Base-by-base conservation (phyloP, 2,113 vertebrate species). In the Crotalus tigris region DNA sequence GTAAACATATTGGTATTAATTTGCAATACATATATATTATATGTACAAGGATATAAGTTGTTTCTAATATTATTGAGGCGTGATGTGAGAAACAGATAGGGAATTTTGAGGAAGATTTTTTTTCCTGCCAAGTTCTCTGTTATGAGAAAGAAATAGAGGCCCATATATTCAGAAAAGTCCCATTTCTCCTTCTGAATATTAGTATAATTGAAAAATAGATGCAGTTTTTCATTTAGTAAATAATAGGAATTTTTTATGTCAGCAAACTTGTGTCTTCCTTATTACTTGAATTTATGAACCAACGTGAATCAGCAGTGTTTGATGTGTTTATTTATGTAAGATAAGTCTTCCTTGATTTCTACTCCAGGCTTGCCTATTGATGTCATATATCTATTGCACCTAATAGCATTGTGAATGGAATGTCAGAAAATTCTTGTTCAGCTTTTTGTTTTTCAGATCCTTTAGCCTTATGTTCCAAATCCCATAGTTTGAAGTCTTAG, bases 161-260 rank as follows among this genome's bases (percentile, higher is more conserved):
- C 57, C 92, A 64, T 90, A 90, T 90, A n/a, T 93, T 93, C 88
- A 93, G 75, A 85, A 44, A 44, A 44, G n/a, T 90, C 69, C 26
- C 44, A 12, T 55, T 54, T 8, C 15, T 29, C 44, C 7, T 1
- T n/a, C n/a, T 58, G 53, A 92, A 86, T 93, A 55, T 61, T 93
- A 75, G n/a, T 93, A 61, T 93, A 86, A 93, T 93, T 93, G 55
- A 90, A 93, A 90, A 90, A 93, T 90, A 93, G 57, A 57, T 86
- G 75, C 92, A 90, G 9, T 86, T 86, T 57, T 93, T 61, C 88
- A 53, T 5, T 90, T 81, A 81, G 44, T 86, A 81, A 90, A 93
- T 53, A 86, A 29, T 93, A 93, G 53, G 88, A 57, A 90, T 90
- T 93, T 59, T 59, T 54, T n/a, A 85, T 90, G 88, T 90, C 88